phyloP scores from a whole-genome alignment of 2,113 vertebrate species.

The Notarius quadriscutis region DNA sequence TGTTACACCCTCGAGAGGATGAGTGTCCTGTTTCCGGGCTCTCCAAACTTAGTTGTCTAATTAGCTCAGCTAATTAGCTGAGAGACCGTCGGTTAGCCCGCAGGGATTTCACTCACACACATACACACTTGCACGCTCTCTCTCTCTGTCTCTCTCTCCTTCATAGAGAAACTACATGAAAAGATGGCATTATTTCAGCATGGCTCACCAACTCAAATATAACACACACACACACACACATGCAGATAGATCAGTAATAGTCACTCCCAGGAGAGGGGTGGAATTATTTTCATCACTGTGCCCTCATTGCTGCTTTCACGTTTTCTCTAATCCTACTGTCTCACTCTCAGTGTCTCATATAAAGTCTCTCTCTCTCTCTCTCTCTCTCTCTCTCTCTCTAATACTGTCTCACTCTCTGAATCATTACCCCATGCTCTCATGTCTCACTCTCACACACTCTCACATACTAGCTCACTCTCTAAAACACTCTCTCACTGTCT shows the following conservation, averaged over 20 bases:
- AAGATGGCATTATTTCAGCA: neutral
- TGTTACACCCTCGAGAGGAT: slow-evolving; percentile 29
- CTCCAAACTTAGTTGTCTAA: slow-evolving; percentile 76
- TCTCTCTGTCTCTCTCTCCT: neutral
- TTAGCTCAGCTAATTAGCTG: slow-evolving; percentile 78
- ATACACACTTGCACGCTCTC: neutral
- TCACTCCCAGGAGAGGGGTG: neutral
- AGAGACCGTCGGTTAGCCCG: slow-evolving; percentile 60
- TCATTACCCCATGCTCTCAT: too few species aligned
- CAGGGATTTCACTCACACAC: slow-evolving; percentile 39
- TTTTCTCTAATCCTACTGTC: neutral
- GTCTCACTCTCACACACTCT: neutral
- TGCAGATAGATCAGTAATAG: neutral
- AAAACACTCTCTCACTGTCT: neutral
- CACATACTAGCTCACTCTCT: neutral
- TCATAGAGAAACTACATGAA: neutral
- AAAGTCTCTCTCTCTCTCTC: neutral
- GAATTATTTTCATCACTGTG: slow-evolving; percentile 7
- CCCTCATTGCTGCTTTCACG: neutral
- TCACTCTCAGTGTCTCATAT: neutral
- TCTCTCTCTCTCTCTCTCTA: neutral
- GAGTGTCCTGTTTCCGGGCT: slow-evolving; percentile 55
- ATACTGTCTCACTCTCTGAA: neutral
- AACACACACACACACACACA: neutral
- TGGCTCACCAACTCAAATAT: neutral